Conservation (phyloP, 2,888 invertebrate species). For the Patella pellucida region DNA sequence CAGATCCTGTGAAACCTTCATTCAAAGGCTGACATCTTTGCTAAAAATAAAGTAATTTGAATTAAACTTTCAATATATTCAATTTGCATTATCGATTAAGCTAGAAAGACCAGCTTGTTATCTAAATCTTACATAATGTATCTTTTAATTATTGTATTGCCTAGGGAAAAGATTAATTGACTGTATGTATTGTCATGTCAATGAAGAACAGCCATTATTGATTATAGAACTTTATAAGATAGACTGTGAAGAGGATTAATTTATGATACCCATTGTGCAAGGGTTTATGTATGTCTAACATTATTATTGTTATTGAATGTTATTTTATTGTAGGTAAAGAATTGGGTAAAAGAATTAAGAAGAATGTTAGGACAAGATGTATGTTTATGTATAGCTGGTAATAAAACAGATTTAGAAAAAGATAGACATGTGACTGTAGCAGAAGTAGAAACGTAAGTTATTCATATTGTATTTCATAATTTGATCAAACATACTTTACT, state of each 20-base stretch:
- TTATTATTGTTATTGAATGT: no score
- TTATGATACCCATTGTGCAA: no score
- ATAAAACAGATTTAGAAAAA: conserved; percentile 95
- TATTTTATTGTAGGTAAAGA: conserved; percentile 82
- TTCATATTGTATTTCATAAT: background rate
- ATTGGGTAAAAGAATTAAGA: conserved; percentile 97
- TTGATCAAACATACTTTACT: background rate
- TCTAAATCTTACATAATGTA: no score
- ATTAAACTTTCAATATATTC: no score
- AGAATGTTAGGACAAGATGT: conserved; percentile 96
- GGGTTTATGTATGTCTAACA: no score
- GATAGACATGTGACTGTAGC: conserved; percentile 87
- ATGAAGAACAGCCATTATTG: background rate
- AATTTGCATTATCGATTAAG: no score
- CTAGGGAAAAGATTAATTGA: background rate
- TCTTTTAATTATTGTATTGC: no score
- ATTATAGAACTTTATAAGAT: background rate
- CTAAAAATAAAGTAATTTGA: no score
- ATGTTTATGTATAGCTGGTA: conserved; percentile 92
- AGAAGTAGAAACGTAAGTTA: conserved; percentile 86
- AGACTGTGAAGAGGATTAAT: background rate
- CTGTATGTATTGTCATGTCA: background rate
- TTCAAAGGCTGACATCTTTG: no score
- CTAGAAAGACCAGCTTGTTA: no score
- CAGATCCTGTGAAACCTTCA: no score